These are phyloP conservation scores for Nothoprocta pentlandii DNA, from an alignment of 2,113 vertebrate species.

Conservation along the genomic window DNA sequence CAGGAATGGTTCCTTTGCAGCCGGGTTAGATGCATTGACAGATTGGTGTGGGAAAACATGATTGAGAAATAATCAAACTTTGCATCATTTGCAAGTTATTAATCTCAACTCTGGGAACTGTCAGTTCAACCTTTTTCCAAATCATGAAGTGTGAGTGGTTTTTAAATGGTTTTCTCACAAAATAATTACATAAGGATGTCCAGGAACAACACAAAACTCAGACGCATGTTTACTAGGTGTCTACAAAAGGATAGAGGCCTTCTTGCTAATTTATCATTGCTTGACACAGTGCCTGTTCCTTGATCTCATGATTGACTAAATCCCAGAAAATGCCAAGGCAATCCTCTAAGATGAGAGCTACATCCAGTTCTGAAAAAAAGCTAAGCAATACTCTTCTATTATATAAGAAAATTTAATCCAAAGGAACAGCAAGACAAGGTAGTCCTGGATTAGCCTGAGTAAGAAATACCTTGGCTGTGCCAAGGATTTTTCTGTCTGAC, in stretches of 20 bases:
- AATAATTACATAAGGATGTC: background rate
- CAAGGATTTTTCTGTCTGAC: background rate
- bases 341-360: accelerated
- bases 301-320: accelerated
- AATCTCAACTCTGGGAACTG: background rate
- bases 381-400: background rate
- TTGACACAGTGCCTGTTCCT: background rate
- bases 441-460: accelerated
- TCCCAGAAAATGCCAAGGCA: background rate
- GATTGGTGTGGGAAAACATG: background rate
- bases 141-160: background rate
- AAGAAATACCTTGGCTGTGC: background rate
- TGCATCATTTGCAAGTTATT: background rate
- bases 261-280: background rate
- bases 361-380: background rate
- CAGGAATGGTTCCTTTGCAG: background rate
- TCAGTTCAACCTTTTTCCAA: background rate
- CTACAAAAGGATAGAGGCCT: background rate
- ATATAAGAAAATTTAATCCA: background rate
- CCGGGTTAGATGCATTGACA: background rate
- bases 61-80: background rate
- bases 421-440: background rate
- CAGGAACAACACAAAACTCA: background rate
- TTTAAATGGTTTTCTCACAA: background rate
- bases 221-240: background rate